phyloP scores from a whole-genome alignment of 2,888 invertebrate species.

The Meghimatium bilineatum region DNA sequence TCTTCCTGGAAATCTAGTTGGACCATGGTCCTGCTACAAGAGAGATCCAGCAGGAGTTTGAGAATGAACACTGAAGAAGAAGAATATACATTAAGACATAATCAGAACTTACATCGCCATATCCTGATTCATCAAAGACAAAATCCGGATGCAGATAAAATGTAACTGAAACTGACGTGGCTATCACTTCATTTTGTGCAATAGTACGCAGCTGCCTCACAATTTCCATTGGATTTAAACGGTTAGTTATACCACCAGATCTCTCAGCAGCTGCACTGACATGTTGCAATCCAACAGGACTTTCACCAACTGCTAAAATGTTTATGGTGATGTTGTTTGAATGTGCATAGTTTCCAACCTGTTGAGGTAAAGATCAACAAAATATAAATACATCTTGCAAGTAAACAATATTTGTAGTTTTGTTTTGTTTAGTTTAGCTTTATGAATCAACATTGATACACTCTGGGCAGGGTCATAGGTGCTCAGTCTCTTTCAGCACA shows the following conservation, averaged over 20 bases:
- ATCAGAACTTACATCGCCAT: conserved; percentile 56
- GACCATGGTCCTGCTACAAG: too few relatives aligned
- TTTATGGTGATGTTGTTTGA: conserved; percentile 66
- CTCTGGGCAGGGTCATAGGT: too few relatives aligned
- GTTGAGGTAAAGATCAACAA: conserved; percentile 3
- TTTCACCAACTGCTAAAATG: conserved; percentile 68
- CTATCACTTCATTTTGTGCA: conserved; percentile 70
- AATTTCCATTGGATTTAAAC: conserved; percentile 70
- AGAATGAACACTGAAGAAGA: too few relatives aligned
- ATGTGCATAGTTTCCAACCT: conserved; percentile 70
- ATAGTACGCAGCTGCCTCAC: conserved; percentile 69
- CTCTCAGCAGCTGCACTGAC: conserved; percentile 63
- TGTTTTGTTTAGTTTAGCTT: too few relatives aligned
- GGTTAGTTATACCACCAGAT: conserved; percentile 68
- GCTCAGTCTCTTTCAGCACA: too few relatives aligned
- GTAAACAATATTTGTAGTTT: too few relatives aligned
- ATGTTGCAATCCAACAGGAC: conserved; percentile 59
- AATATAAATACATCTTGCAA: too few relatives aligned
- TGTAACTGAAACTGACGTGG: conserved; percentile 67
- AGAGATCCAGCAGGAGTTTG: too few relatives aligned
- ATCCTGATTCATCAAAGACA: conserved; percentile 64
- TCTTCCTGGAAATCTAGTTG: too few relatives aligned
- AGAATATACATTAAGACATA: too few relatives aligned
- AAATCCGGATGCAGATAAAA: conserved; percentile 66
- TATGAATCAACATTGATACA: too few relatives aligned